A percentile compares a stretch with the other conserved stretches of the same genome.
These are phyloP conservation scores for Ancistrus triradiatus DNA, from an alignment of 2,113 vertebrate genomes.

Conservation along the genomic window DNA sequence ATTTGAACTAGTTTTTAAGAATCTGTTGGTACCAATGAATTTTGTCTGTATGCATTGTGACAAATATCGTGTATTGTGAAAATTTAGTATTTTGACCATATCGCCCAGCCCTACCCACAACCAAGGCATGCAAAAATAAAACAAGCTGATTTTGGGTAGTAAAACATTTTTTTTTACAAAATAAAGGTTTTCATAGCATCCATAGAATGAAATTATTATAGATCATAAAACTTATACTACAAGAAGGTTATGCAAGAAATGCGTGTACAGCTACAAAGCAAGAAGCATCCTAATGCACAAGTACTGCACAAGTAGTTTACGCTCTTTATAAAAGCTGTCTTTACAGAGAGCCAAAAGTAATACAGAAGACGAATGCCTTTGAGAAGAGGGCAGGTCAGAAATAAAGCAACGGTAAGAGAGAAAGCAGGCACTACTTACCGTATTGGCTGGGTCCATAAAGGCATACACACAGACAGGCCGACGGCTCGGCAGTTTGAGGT, in stretches of 20 bases:
- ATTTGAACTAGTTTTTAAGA: no score
- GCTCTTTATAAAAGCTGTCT: conserved; percentile 11
- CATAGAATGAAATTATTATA: no score
- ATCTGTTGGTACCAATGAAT: no score
- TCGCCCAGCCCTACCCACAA: no score
- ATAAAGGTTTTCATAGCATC: no score
- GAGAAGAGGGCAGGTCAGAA: conserved; percentile 27
- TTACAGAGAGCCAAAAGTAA: conserved; percentile 2
- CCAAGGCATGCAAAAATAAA: conserved; percentile 6
- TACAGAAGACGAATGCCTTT: not conserved
- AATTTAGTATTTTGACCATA: no score
- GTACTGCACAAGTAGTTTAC: conserved; percentile 19
- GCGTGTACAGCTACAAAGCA: conserved; percentile 43
- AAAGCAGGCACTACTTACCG: conserved; percentile 87
- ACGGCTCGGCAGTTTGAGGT: conserved; percentile 81
- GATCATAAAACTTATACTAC: no score
- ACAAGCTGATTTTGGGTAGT: no score
- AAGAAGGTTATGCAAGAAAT: no score
- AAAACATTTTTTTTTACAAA: no score
- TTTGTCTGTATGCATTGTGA: no score
- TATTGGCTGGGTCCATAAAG: conserved; percentile 66
- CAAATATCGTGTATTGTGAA: no score
- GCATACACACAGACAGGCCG: conserved; percentile 77
- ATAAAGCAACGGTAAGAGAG: conserved; percentile 59
- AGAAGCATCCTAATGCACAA: conserved; percentile 62